phyloP scores from a whole-genome alignment of 2,797 vertebrate genomes.

The Fratercula arctica region DNA sequence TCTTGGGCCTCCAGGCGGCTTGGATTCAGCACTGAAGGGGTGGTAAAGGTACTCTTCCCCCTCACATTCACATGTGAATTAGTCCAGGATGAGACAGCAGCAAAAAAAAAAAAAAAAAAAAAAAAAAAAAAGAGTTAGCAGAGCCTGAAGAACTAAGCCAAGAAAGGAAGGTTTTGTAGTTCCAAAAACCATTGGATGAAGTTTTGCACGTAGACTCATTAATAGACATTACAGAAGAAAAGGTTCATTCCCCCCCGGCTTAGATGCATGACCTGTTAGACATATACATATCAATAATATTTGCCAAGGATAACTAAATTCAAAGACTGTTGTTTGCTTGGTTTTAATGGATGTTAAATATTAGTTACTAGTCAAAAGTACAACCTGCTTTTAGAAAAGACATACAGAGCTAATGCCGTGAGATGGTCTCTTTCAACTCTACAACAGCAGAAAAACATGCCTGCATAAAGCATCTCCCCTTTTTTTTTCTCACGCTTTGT shows the following conservation, averaged over 20 bases:
- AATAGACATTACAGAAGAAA: constrained; percentile 46
- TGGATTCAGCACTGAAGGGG: not conserved
- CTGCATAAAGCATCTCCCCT: not conserved
- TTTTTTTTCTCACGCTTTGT: not conserved
- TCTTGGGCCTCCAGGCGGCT: not conserved
- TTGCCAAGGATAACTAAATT: constrained; percentile 14
- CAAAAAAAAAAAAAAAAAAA: not conserved
- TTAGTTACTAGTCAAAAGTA: not conserved
- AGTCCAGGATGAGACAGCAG: constrained; percentile 11
- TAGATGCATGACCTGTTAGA: not conserved
- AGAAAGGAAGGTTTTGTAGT: constrained; percentile 55
- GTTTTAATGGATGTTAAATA: not conserved
- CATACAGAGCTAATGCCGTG: not conserved
- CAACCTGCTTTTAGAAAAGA: not conserved
- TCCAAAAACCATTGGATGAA: constrained; percentile 49
- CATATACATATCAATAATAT: not conserved
- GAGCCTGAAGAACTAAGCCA: constrained; percentile 47
- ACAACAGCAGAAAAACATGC: not conserved
- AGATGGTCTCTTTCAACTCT: not conserved
- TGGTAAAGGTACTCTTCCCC: constrained; percentile 25
- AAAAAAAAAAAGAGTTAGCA: not conserved
- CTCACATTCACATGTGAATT: constrained; percentile 30
- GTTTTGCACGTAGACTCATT: constrained; percentile 58
- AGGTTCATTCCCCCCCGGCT: not conserved
- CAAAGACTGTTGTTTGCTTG: not conserved